Evolutionary conservation across 2,888 invertebrate species (phyloP).

Genomic region (Anoplius nigerrimus): DNA sequence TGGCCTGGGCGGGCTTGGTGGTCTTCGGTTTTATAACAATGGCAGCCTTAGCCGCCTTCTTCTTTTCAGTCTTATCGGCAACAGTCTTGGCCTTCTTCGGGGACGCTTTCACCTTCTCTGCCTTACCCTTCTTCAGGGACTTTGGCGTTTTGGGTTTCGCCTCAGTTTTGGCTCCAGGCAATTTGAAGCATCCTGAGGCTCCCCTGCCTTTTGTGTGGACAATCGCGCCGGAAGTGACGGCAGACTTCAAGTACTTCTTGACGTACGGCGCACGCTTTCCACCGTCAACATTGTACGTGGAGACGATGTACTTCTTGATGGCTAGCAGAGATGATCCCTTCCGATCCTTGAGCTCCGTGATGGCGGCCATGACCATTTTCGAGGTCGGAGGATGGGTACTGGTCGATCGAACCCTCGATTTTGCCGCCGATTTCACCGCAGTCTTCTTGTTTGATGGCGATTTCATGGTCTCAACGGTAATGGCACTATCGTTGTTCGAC

Average conservation of each 20-base stretch:
- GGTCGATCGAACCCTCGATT: constrained; percentile 60
- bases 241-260: constrained; percentile 78
- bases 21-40: constrained; percentile 13
- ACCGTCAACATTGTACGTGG: constrained; percentile 79
- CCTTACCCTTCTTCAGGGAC: constrained; percentile 53
- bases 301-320: constrained; percentile 81
- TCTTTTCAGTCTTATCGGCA: constrained; percentile 37
- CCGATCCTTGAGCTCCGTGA: constrained; percentile 77
- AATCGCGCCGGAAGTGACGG: constrained; percentile 76
- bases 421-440: constrained; percentile 12
- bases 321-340: constrained; percentile 79
- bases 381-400: constrained; percentile 76
- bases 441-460: constrained; percentile 38
- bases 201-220: constrained; percentile 78
- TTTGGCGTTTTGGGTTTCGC: constrained; percentile 31
- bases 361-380: constrained; percentile 79
- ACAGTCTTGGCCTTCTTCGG: constrained; percentile 34
- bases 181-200: constrained; percentile 76
- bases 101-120: constrained; percentile 35
- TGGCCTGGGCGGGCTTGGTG: constrained; percentile 40
- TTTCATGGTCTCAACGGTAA: constrained; percentile 18
- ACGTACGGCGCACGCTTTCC: constrained; percentile 79
- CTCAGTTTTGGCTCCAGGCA: constrained; percentile 62
- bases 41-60: not conserved
- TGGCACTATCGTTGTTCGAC: constrained; percentile 4